phyloP scores from a whole-genome alignment of 1,140 invertebrate genomes.

The Episyrphus balteatus region DNA sequence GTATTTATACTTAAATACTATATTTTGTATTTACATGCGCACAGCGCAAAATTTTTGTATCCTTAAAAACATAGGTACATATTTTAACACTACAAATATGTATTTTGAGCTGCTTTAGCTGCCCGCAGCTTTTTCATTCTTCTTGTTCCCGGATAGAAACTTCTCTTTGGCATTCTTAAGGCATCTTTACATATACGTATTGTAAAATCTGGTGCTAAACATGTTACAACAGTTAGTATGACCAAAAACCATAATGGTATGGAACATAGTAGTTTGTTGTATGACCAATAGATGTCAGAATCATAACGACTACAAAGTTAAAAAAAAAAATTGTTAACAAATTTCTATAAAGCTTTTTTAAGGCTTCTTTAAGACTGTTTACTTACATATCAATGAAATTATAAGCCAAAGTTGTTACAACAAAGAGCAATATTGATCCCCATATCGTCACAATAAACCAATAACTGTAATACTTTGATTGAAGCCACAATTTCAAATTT shows the following conservation, averaged over 20 bases:
- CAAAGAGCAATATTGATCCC: constrained; percentile 48
- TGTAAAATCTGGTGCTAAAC: constrained; percentile 49
- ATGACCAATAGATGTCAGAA: constrained; percentile 51
- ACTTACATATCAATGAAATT: constrained; percentile 48
- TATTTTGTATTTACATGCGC: too few relatives aligned
- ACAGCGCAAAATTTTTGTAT: too few relatives aligned
- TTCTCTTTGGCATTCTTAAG: constrained; percentile 21
- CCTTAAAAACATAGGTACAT: too few relatives aligned
- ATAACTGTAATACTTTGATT: constrained; percentile 52
- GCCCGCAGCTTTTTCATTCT: constrained; percentile 1
- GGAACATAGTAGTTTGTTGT: constrained; percentile 45
- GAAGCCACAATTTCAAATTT: constrained; percentile 49
- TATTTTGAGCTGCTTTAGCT: too few relatives aligned
- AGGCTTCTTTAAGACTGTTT: too few relatives aligned
- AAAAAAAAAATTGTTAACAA: background rate
- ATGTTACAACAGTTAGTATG: constrained; percentile 41
- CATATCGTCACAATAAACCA: constrained; percentile 46
- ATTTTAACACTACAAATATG: too few relatives aligned
- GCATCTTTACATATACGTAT: constrained; percentile 23
- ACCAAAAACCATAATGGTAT: constrained; percentile 50
- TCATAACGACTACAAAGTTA: constrained; percentile 42
- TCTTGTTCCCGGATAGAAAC: constrained; percentile 24
- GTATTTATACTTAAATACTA: too few relatives aligned
- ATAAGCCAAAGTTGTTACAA: constrained; percentile 46
- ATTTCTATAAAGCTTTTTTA: background rate